Conservation (phyloP, 1,140 invertebrate species). For the Euschistus heros region DNA sequence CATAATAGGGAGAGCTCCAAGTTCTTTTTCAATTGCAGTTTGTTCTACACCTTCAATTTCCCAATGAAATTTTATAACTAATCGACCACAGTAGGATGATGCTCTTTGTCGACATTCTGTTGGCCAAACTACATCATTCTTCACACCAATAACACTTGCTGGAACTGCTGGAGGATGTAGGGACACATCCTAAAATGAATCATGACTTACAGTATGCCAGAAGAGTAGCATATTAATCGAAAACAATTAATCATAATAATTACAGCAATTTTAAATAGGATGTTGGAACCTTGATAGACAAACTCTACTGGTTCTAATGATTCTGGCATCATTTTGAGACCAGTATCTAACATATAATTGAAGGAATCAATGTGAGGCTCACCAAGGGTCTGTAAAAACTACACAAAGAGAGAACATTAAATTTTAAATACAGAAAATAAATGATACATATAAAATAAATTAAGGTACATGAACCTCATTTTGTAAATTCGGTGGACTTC, state of each 20-base stretch:
- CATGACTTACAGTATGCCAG: too few relatives aligned
- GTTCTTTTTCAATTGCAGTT: conserved; percentile 51
- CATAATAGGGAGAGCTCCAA: conserved; percentile 85
- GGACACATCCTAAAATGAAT: conserved; percentile 39
- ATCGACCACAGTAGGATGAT: conserved; percentile 65
- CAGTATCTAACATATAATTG: conserved; percentile 72
- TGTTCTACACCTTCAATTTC: conserved; percentile 51
- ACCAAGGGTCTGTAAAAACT: conserved; percentile 62
- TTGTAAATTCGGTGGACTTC: conserved; percentile 38
- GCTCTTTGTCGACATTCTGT: conserved; percentile 73
- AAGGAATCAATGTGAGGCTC: conserved; percentile 82
- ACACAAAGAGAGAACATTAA: conserved; percentile 31
- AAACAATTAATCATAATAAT: neutral
- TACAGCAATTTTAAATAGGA: neutral
- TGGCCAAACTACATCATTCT: conserved; percentile 51
- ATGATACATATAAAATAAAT: neutral
- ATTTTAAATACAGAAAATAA: neutral
- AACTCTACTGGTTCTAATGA: conserved; percentile 44
- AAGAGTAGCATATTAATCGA: too few relatives aligned
- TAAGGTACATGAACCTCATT: conserved; percentile 37
- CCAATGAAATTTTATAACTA: conserved; percentile 55
- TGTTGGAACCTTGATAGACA: neutral
- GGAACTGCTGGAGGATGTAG: conserved; percentile 57
- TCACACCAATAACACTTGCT: conserved; percentile 47
- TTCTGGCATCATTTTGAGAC: conserved; percentile 54